Conservation (phyloP, 2,888 invertebrate species). For the Nomada ferruginata region DNA sequence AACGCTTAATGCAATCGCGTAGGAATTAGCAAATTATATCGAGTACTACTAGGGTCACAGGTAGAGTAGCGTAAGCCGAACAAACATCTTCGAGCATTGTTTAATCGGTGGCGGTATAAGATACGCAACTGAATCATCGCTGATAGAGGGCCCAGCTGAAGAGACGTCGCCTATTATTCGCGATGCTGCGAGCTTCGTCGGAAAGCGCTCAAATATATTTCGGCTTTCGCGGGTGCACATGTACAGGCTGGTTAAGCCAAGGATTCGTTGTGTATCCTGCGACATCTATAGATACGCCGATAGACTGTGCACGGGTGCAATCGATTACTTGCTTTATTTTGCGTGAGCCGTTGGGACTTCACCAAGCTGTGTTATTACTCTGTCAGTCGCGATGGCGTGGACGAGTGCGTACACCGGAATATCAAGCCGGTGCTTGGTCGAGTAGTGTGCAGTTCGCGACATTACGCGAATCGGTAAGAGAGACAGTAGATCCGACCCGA, state of each 20-base stretch:
- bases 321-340: slow-evolving; percentile 67
- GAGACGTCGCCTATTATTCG: slow-evolving; percentile 22
- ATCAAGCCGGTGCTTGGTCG: slow-evolving; percentile 13
- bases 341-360: slow-evolving; percentile 43
- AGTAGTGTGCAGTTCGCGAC: slow-evolving; percentile 32
- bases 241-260: slow-evolving; percentile 45
- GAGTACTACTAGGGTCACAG: neutral
- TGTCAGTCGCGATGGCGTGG: slow-evolving; percentile 10
- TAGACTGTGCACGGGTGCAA: slow-evolving; percentile 29
- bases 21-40: too few relatives aligned
- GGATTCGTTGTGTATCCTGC: slow-evolving; percentile 53
- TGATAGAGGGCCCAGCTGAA: neutral
- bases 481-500: slow-evolving; percentile 34
- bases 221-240: neutral
- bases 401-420: slow-evolving; percentile 13
- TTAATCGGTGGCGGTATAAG: neutral
- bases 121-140: slow-evolving; percentile 6
- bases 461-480: slow-evolving; percentile 40
- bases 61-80: neutral
- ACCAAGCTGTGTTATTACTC: slow-evolving; percentile 49
- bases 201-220: slow-evolving; percentile 35
- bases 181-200: neutral
- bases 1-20: too few relatives aligned
- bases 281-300: slow-evolving; percentile 9
- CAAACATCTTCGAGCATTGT: neutral